These are phyloP conservation scores for Elachura formosa DNA, from an alignment of 2,113 vertebrate species.

Conservation along the genomic window DNA sequence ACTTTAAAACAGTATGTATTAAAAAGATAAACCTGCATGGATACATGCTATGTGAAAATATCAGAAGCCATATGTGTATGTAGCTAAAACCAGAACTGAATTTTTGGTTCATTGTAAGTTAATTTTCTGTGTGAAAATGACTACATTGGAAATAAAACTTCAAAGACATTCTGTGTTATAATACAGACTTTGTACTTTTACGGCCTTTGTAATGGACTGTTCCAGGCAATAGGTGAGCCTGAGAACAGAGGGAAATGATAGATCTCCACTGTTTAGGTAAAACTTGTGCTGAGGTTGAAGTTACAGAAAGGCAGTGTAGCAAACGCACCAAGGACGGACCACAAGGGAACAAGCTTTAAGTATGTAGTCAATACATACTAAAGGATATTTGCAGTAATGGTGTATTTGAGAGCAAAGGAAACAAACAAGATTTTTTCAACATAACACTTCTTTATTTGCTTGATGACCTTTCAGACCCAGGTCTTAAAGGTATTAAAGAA, in stretches of 20 bases:
- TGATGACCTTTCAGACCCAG: background rate
- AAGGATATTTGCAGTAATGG: background rate
- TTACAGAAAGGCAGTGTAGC: background rate
- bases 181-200: background rate
- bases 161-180: background rate
- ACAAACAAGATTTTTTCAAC: background rate
- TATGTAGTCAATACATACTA: background rate
- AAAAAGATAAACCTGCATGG: background rate
- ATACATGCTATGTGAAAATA: background rate
- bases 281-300: background rate
- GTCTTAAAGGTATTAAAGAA: background rate
- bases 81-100: background rate
- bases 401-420: background rate
- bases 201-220: background rate
- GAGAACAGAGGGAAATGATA: background rate
- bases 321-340: background rate
- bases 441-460: background rate
- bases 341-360: background rate
- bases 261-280: background rate
- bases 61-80: background rate
- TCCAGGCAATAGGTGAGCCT: background rate
- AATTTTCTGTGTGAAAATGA: background rate
- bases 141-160: background rate
- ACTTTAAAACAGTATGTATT: too few relatives aligned
- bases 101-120: background rate